phyloP scores from a whole-genome alignment of 2,888 invertebrate genomes.

The Scaptomyza caliginosa region DNA sequence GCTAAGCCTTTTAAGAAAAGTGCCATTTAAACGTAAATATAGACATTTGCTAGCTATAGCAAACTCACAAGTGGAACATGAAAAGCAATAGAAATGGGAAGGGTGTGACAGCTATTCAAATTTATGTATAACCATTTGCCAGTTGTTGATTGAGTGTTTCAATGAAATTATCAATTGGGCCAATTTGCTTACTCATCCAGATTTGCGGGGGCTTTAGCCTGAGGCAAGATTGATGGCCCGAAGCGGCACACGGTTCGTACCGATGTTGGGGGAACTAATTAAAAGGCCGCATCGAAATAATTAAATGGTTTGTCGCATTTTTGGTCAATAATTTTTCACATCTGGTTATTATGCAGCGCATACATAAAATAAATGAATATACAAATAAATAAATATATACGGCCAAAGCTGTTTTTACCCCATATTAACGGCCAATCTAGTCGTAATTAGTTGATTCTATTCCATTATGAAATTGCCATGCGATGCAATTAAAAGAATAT shows the following conservation, averaged over 20 bases:
- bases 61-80: slow-evolving; percentile 14
- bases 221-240: slow-evolving; percentile 20
- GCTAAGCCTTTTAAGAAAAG: slow-evolving; percentile 74
- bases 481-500: slow-evolving; percentile 72
- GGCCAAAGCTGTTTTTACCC: slow-evolving; percentile 30
- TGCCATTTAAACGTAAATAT: slow-evolving; percentile 78
- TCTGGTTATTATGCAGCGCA: slow-evolving; percentile 17
- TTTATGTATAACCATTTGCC: slow-evolving; percentile 70
- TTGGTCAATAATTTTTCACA: slow-evolving; percentile 42
- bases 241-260: neutral
- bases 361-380: slow-evolving; percentile 15
- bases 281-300: slow-evolving; percentile 54
- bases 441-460: slow-evolving; percentile 67
- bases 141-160: slow-evolving; percentile 74
- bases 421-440: slow-evolving; percentile 60
- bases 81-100: neutral
- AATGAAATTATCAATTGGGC: slow-evolving; percentile 73
- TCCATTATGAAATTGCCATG: slow-evolving; percentile 63
- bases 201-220: slow-evolving; percentile 30
- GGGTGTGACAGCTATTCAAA: slow-evolving; percentile 45
- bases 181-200: slow-evolving; percentile 55
- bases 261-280: slow-evolving; percentile 51
- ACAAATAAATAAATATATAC: neutral
- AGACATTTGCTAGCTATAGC: slow-evolving; percentile 62
- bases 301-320: slow-evolving; percentile 64